A percentile compares a stretch with the other conserved stretches of the same genome.
Conservation (phyloP, 2,113 vertebrate species). For the Malaclemys terrapin region DNA sequence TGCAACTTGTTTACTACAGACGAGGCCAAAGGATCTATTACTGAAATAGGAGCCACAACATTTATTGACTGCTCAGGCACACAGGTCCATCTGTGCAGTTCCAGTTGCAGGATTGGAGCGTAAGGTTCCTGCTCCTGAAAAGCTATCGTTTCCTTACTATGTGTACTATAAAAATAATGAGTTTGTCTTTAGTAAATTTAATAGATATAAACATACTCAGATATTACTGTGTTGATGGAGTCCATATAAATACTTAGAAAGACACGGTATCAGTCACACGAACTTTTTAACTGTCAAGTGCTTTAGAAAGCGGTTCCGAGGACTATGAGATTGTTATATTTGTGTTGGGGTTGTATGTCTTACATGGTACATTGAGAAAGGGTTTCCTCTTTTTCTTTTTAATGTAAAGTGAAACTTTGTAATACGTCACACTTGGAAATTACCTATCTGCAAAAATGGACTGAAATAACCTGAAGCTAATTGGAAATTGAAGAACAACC, state of each 20-base stretch:
- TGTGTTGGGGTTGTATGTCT: not conserved
- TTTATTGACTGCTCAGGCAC: accelerated
- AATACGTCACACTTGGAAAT: not conserved
- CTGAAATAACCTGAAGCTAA: not conserved
- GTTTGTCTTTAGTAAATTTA: not conserved
- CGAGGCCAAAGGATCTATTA: not conserved
- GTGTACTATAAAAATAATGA: not conserved
- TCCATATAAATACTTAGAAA: not conserved
- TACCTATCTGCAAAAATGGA: not conserved
- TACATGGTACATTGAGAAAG: not conserved
- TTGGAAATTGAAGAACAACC: not conserved
- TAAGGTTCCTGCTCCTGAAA: not conserved
- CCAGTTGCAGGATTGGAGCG: not conserved
- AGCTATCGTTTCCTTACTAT: not conserved
- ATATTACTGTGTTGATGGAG: not conserved
- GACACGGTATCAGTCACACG: not conserved
- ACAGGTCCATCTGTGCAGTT: not conserved
- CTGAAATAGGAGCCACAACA: not conserved
- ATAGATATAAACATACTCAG: not conserved
- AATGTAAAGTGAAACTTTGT: not conserved
- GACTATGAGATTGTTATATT: not conserved
- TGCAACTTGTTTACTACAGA: not conserved
- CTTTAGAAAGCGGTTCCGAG: not conserved
- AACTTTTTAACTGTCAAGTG: not conserved
- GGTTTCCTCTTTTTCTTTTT: not conserved